A percentile compares a stretch with the other conserved stretches of the same genome.
Evolutionary conservation across 2,113 vertebrate genomes (phyloP).

Genomic region (Promerops cafer): DNA sequence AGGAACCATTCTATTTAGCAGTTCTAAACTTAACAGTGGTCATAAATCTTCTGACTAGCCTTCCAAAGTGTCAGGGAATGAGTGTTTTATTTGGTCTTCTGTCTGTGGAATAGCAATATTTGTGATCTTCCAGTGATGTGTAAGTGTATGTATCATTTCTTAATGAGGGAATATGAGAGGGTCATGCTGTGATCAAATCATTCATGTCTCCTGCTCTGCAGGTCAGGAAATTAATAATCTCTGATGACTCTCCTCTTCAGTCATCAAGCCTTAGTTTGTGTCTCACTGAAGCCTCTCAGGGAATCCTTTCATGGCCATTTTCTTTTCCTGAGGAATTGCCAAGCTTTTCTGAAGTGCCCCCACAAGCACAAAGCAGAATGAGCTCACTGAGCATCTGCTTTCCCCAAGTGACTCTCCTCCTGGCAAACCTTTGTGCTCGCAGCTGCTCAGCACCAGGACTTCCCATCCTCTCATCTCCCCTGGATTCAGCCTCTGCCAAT

Average conservation of each 20-base stretch:
- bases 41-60: not conserved
- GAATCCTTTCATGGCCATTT: not conserved
- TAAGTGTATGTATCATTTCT: not conserved
- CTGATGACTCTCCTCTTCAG: not conserved
- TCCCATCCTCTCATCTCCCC: not conserved
- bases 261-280: not conserved
- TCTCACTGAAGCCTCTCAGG: not conserved
- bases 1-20: not conserved
- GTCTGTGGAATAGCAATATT: not conserved
- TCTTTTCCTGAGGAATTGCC: not conserved
- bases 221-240: not conserved
- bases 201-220: not conserved
- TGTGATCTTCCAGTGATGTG: not conserved
- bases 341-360: not conserved
- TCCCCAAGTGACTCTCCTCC: not conserved
- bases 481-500: not conserved
- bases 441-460: not conserved
- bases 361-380: not conserved
- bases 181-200: not conserved
- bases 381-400: not conserved
- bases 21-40: not conserved
- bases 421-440: not conserved
- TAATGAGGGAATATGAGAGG: slow-evolving; percentile 7
- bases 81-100: slow-evolving; percentile 8
- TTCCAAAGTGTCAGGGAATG: not conserved